Evolutionary conservation across 2,888 invertebrate species (phyloP).

Genomic region (Acrobeloides nanus): DNA sequence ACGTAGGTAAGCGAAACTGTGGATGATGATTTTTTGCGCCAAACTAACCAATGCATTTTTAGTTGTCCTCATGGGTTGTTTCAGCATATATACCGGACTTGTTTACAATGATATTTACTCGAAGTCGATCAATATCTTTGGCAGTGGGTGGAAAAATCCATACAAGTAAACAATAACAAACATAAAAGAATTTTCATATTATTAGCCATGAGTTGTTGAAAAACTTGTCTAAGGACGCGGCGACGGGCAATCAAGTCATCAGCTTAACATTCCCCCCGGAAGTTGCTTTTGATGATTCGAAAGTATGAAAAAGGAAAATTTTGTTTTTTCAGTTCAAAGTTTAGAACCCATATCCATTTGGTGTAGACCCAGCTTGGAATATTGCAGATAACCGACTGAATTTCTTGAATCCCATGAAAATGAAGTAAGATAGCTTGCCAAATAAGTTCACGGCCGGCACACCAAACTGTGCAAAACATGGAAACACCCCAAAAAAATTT

Average conservation of each 20-base stretch:
- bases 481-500: too few relatives aligned
- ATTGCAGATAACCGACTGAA: conserved; percentile 49
- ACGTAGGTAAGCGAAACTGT: too few relatives aligned
- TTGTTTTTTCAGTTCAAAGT: conserved; percentile 7
- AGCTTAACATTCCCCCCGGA: background rate
- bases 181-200: too few relatives aligned
- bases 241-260: background rate
- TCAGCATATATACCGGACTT: conserved; percentile 63
- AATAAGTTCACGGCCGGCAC: too few relatives aligned
- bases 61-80: conserved; percentile 37
- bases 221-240: too few relatives aligned
- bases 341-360: conserved; percentile 48
- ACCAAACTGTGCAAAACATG: too few relatives aligned
- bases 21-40: too few relatives aligned
- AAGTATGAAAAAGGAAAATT: background rate
- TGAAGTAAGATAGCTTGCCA: too few relatives aligned
- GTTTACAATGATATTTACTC: conserved; percentile 97
- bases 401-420: conserved; percentile 53
- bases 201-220: too few relatives aligned
- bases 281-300: too few relatives aligned
- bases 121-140: conserved; percentile 87
- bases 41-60: too few relatives aligned
- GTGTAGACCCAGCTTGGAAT: conserved; percentile 50
- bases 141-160: conserved; percentile 58
- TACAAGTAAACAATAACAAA: too few relatives aligned